Base-by-base conservation (phyloP, 2,797 vertebrate species). In the Gambusia yucatana region DNA sequence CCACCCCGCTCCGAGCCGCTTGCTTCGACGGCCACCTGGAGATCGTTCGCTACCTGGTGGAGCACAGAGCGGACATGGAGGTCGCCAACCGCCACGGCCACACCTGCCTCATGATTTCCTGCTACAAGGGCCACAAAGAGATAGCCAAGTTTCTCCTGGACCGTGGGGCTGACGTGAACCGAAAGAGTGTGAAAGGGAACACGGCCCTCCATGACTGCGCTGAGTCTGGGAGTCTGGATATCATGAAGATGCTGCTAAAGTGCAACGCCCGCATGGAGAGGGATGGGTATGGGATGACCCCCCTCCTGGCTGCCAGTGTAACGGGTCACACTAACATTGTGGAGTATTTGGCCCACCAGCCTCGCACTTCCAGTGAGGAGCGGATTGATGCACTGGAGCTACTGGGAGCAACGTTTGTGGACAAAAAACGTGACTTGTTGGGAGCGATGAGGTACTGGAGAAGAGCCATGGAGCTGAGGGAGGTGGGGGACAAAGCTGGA, bases 81-180 rank as follows among this genome's bases (percentile, higher is more conserved):
- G 98, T 99, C 14, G 98, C 98, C 41, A 99, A 99, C 94, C 94
- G 98, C 55, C 98, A 99, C 33, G 98, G 98, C 0, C 98, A 99
- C 90, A 99, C 98, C n/a, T 99, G 98, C 88, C 93, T 99, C 83
- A 99, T 99, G 98, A 99, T 99, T 86, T 97, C 98, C 6, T 99
- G 98, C 87, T 99, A 99, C 90, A 99, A 99, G 87, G 98, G 98
- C 85, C 98, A 99, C 93, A 95, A 96, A 22, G 98, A 99, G 86
- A 99, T 99, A 3, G 97, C 98, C 20, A 96, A 96, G 87, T 99
- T 98, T 88, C 93, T 99, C 76, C 95, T 99, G 82, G 97, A 99
- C 93, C 96, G 95, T 0, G 98, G 98, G 0, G 98, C 98, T 0
- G 97, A 98, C 1, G 98, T 99, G 73, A 98, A 99, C 94, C 97